Evolutionary conservation across 2,113 vertebrate genomes (phyloP), one percentile per base, ranked within the genome.

Genomic region (Ailuropoda melanoleuca): DNA sequence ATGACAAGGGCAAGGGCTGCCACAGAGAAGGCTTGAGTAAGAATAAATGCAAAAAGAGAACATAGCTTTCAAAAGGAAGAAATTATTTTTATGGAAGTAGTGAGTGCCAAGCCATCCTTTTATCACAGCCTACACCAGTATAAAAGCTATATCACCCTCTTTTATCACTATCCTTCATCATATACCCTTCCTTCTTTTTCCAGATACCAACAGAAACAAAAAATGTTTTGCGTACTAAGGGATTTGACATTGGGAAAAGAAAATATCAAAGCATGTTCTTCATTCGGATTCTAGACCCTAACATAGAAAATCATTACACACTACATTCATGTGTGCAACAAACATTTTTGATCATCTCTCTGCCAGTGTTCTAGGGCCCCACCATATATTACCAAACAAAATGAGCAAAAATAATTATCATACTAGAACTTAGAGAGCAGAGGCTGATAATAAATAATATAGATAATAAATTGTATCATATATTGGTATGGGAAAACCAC

Each of bases 301-400:
- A 87, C 6, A 58, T 21, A 56, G 56, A 37, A 86, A 46, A 29
- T 8, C 8, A 81, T 37, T 8, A 17, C 2, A 87, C 0, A 48
- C 6, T 43, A 29, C 2, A 72, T 50, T 94, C 17, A 89, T 92
- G 75, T 77, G 10, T 43, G 8, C 34, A 87, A 68, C 8, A 90
- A 60, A 23, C 53, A 39, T 58, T 70, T 89, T 48, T 86, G 0
- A 60, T 82, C 15, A 62, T 55, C 5, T 81, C 4, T 83, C 8
- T 55, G 5, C 19, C 8, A 75, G 0, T 60, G 1, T 50, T 43
- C 39, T 81, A 24, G 12, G 6, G 18, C 1, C 4, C 0, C 55
- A 56, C 0, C 1, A 17, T n/a, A 55, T n/a, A 58, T 87, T 58
- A 34, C 6, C 29, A 80, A 89, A 53, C 4, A 26, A 62, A 90